A percentile compares a stretch with the other conserved stretches of the same genome.
These are phyloP conservation scores for Meloidogyne chitwoodi DNA, from an alignment of 1,140 invertebrate species.

Conservation along the genomic window DNA sequence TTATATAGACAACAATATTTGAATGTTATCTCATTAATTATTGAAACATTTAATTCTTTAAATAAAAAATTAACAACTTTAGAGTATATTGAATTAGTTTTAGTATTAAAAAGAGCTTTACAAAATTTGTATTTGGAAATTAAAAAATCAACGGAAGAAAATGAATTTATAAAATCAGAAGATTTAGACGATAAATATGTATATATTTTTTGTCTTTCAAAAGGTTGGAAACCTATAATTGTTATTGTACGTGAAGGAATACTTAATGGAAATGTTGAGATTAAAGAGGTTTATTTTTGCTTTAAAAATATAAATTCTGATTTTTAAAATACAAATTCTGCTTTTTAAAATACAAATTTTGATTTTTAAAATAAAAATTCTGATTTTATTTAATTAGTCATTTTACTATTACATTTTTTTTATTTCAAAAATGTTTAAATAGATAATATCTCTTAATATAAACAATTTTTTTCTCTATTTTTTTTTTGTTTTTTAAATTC, in stretches of 20 bases:
- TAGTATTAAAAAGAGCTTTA: constrained; percentile 47
- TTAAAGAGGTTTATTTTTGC: constrained; percentile 79
- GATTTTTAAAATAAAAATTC: too few species aligned
- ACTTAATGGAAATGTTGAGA: constrained; percentile 83
- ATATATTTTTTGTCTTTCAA: constrained; percentile 67
- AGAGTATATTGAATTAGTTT: constrained; percentile 33
- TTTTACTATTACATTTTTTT: too few species aligned
- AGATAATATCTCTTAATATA: too few species aligned
- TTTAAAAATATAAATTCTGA: too few species aligned
- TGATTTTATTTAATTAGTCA: too few species aligned
- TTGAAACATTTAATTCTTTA: constrained; percentile 38
- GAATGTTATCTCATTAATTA: constrained; percentile 36
- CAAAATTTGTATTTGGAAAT: constrained; percentile 12
- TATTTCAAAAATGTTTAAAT: too few species aligned
- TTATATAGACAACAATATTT: constrained; percentile 45
- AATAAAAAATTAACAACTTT: constrained; percentile 39
- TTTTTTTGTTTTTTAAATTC: too few species aligned
- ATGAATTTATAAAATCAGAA: too few species aligned
- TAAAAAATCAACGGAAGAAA: neutral
- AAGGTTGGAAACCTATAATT: constrained; percentile 85
- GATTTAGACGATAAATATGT: constrained; percentile 83
- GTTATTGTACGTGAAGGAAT: constrained; percentile 92
- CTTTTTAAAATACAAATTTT: too few species aligned
- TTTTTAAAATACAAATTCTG: too few species aligned
- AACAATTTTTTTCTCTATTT: too few species aligned